Evolutionary conservation across 1,140 invertebrate genomes (phyloP).

Genomic region (Solenopsis fugax): DNA sequence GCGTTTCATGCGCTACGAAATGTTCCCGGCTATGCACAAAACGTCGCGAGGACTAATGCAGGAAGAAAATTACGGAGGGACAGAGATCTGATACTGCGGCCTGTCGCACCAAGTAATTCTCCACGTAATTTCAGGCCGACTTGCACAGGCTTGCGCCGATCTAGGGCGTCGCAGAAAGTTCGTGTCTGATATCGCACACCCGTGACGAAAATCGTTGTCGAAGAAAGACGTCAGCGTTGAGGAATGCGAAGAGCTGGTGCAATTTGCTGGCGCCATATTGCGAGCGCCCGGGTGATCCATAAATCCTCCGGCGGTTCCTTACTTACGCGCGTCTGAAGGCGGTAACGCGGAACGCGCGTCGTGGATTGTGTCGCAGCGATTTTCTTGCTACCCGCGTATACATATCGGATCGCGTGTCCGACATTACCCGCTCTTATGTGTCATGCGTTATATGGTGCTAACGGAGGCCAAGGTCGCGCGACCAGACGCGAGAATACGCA

Average conservation of each 20-base stretch:
- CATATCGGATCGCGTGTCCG: constrained; percentile 72
- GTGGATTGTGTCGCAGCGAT: constrained; percentile 70
- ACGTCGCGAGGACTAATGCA: neutral
- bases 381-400: constrained; percentile 66
- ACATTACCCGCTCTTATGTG: constrained; percentile 67
- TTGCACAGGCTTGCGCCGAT: constrained; percentile 13
- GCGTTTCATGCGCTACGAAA: constrained; percentile 22
- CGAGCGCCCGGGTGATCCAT: constrained; percentile 14
- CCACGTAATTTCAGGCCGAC: constrained; percentile 39
- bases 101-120: constrained; percentile 9
- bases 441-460: constrained; percentile 66
- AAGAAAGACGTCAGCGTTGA: constrained; percentile 41
- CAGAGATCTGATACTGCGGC: constrained; percentile 46
- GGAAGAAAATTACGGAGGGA: constrained; percentile 30
- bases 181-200: constrained; percentile 55
- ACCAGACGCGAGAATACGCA: constrained; percentile 25
- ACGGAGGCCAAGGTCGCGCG: constrained; percentile 72
- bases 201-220: constrained; percentile 45
- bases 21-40: neutral
- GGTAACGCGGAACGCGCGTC: constrained; percentile 67
- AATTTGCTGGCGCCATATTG: constrained; percentile 56
- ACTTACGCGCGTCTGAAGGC: neutral
- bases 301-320: constrained; percentile 25
- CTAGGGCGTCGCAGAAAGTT: constrained; percentile 39
- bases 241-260: constrained; percentile 60